Conservation (phyloP, 2,113 vertebrate species). For the Rafetus swinhoei region DNA sequence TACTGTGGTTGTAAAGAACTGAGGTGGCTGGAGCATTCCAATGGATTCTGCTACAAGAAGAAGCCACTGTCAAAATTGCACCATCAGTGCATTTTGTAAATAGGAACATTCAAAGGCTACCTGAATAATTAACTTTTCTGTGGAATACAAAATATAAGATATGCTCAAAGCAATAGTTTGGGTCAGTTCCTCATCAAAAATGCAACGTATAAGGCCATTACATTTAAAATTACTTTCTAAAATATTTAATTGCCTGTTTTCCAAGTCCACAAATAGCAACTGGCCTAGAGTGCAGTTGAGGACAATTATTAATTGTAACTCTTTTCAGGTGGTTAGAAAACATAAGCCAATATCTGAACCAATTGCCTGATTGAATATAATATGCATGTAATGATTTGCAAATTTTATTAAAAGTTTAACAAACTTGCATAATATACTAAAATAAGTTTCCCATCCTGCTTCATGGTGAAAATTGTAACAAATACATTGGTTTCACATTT, state of each 20-base stretch:
- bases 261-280: not conserved
- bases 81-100: not conserved
- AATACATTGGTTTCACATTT: not conserved
- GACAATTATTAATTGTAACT: not conserved
- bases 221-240: not conserved
- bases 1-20: too few species aligned
- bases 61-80: not conserved
- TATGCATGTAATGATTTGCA: not conserved
- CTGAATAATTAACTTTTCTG: constrained; percentile 32
- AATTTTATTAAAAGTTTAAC: not conserved
- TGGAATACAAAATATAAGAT: not conserved
- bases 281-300: not conserved
- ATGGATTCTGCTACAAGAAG: not conserved
- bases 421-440: not conserved
- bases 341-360: not conserved
- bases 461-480: not conserved
- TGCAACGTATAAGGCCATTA: not conserved
- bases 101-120: not conserved
- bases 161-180: not conserved
- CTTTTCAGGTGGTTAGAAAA: not conserved
- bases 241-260: not conserved
- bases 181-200: not conserved
- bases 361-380: not conserved
- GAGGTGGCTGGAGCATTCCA: too few species aligned
- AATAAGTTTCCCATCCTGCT: not conserved